These are phyloP conservation scores for Elysia crispata DNA, from an alignment of 2,888 invertebrate genomes.

Conservation along the genomic window DNA sequence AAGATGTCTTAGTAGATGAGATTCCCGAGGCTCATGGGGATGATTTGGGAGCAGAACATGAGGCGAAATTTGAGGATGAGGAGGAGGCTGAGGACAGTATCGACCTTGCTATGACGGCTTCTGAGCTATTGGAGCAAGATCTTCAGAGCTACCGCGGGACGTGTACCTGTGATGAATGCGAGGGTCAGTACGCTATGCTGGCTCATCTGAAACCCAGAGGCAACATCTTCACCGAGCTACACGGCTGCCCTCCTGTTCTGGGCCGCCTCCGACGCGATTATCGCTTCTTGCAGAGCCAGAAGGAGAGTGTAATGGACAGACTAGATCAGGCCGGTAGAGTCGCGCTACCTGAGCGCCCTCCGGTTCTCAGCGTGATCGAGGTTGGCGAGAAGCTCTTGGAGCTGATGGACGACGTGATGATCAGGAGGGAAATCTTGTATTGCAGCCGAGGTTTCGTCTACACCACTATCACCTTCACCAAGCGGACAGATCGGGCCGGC, in stretches of 20 bases:
- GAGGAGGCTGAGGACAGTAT: too few species aligned
- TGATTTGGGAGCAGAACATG: too few species aligned
- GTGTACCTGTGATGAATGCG: not conserved
- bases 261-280: slow-evolving; percentile 32
- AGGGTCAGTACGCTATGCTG: not conserved
- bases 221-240: not conserved
- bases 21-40: too few species aligned
- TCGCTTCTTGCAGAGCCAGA: not conserved
- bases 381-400: not conserved
- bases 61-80: too few species aligned
- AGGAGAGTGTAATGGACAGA: not conserved
- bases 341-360: too few species aligned
- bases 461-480: slow-evolving; percentile 39
- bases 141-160: not conserved
- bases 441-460: slow-evolving; percentile 29
- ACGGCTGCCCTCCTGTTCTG: slow-evolving; percentile 17
- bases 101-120: not conserved
- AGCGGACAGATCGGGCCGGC: not conserved
- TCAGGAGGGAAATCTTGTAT: slow-evolving; percentile 35
- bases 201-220: not conserved
- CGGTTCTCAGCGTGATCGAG: too few species aligned
- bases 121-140: not conserved
- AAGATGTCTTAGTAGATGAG: too few species aligned
- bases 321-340: too few species aligned
- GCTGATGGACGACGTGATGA: slow-evolving; percentile 23